Evolutionary conservation across 2,113 vertebrate species (phyloP).

Genomic region (Origma solitaria): DNA sequence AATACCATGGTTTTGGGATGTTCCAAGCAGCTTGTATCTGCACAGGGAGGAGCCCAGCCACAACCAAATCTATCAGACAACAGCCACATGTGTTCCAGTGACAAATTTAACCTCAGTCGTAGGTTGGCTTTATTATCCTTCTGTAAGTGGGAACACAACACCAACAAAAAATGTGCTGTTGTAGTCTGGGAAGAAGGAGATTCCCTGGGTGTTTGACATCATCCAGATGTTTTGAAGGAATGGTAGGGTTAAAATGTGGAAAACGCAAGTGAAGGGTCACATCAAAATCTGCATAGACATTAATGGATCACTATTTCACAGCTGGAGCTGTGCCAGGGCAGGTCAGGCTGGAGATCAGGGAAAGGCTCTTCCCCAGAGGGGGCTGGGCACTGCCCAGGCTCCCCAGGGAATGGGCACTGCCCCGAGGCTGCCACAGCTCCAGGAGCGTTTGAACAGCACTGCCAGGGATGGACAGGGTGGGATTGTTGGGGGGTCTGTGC

Average conservation of each 20-base stretch:
- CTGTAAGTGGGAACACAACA: background rate
- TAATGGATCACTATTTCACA: background rate
- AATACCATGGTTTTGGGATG: background rate
- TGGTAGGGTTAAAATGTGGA: background rate
- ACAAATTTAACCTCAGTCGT: background rate
- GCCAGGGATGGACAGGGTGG: background rate
- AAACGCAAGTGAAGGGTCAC: background rate
- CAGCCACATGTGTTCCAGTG: background rate
- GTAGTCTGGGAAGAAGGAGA: background rate
- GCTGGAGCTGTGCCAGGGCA: background rate
- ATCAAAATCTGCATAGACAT: background rate
- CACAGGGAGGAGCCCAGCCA: background rate
- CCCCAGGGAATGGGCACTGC: background rate
- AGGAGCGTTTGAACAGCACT: rapidly evolving
- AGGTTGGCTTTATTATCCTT: background rate
- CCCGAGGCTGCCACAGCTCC: background rate
- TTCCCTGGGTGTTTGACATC: background rate
- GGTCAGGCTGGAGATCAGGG: background rate
- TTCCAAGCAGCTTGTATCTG: background rate
- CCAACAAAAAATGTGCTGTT: background rate
- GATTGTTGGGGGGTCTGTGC: background rate
- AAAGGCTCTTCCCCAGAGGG: background rate
- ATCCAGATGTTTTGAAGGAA: background rate
- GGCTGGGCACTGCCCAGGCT: background rate
- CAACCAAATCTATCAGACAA: background rate